These are phyloP conservation scores for Carcina quercana DNA, from an alignment of 2,888 invertebrate species.

Conservation along the genomic window DNA sequence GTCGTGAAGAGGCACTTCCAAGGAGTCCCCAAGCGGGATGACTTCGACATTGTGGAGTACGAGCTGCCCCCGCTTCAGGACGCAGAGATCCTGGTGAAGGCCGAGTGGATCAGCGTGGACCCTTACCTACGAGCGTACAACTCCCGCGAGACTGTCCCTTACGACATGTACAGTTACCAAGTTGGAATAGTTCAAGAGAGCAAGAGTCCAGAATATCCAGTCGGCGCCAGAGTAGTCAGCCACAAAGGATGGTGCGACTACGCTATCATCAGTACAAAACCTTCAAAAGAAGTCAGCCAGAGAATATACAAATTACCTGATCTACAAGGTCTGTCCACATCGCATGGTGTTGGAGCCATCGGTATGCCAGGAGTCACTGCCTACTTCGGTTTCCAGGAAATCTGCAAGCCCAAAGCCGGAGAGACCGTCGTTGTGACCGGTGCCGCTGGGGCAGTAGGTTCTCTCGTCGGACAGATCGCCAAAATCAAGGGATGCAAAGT, in stretches of 20 bases:
- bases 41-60: slow-evolving; percentile 76
- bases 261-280: slow-evolving; percentile 27
- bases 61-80: slow-evolving; percentile 73
- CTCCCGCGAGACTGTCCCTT: slow-evolving; percentile 16
- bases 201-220: slow-evolving; percentile 73
- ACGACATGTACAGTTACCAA: slow-evolving; percentile 27
- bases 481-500: slow-evolving; percentile 78
- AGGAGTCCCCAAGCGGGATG: slow-evolving; percentile 72
- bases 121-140: slow-evolving; percentile 36
- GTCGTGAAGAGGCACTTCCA: slow-evolving; percentile 70
- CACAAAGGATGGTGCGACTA: slow-evolving; percentile 80
- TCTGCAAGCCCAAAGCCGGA: slow-evolving; percentile 79
- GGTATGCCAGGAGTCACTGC: slow-evolving; percentile 83
- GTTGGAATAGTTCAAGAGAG: slow-evolving; percentile 70
- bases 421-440: slow-evolving; percentile 81
- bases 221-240: slow-evolving; percentile 74
- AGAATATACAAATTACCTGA: slow-evolving; percentile 60
- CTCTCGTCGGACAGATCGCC: slow-evolving; percentile 83
- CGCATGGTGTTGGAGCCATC: slow-evolving; percentile 74
- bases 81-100: slow-evolving; percentile 57
- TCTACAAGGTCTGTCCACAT: slow-evolving; percentile 60
- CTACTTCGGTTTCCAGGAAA: slow-evolving; percentile 80
- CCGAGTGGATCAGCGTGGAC: slow-evolving; percentile 40
- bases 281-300: slow-evolving; percentile 15
- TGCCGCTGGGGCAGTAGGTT: slow-evolving; percentile 85